These are phyloP conservation scores for Drosophila pseudoananassae DNA, from an alignment of 1,140 invertebrate species.

Conservation along the genomic window DNA sequence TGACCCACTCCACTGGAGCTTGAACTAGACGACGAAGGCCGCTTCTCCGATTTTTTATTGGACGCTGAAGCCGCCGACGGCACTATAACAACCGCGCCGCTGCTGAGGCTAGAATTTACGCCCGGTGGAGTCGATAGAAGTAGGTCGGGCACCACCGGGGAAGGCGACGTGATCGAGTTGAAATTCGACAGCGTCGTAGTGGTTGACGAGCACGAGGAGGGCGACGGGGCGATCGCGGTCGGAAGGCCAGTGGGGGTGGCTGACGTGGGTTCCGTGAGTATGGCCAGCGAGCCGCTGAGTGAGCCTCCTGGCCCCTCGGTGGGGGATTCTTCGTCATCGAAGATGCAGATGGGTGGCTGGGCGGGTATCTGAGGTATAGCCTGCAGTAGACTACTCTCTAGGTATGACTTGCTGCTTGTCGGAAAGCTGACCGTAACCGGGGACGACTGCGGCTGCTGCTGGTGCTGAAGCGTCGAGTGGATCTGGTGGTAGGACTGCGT, in stretches of 20 bases:
- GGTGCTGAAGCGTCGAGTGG: slow-evolving; percentile 59
- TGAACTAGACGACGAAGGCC: slow-evolving; percentile 58
- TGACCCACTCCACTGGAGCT: slow-evolving; percentile 39
- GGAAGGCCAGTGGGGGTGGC: slow-evolving; percentile 41
- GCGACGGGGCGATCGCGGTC: slow-evolving; percentile 69
- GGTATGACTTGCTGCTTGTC: slow-evolving; percentile 60
- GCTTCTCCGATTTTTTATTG: slow-evolving; percentile 73
- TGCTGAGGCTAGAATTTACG: slow-evolving; percentile 68
- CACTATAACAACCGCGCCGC: slow-evolving; percentile 41
- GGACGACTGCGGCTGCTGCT: slow-evolving; percentile 47
- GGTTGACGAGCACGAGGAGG: slow-evolving; percentile 71
- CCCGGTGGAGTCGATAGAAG: slow-evolving; percentile 77
- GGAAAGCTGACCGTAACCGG: slow-evolving; percentile 62
- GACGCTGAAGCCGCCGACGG: slow-evolving; percentile 24
- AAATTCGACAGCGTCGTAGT: slow-evolving; percentile 78
- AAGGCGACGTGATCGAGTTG: slow-evolving; percentile 81
- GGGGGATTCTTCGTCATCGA: slow-evolving; percentile 80
- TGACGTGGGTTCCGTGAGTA: slow-evolving; percentile 57
- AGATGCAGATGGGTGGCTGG: slow-evolving; percentile 81
- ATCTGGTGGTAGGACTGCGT: slow-evolving; percentile 63
- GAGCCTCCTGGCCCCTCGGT: slow-evolving; percentile 46
- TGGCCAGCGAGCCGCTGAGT: slow-evolving; percentile 51
- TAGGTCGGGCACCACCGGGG: slow-evolving; percentile 79
- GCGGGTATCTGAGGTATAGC: slow-evolving; percentile 82
- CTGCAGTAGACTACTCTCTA: slow-evolving; percentile 77